These are phyloP conservation scores for Dynastes grantii DNA, from an alignment of 2,888 invertebrate genomes.

Conservation along the genomic window DNA sequence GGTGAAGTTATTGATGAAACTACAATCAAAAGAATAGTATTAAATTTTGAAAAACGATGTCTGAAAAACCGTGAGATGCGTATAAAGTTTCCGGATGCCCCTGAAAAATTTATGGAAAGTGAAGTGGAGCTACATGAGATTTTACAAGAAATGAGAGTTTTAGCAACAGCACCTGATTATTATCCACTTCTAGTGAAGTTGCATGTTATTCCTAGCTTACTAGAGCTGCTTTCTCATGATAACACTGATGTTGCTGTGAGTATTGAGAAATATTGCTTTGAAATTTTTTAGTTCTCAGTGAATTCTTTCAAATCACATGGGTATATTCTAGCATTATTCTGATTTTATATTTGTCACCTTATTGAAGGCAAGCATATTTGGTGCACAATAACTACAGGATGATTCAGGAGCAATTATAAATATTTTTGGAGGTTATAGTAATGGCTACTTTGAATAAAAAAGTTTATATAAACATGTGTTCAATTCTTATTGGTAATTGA, in stretches of 20 bases:
- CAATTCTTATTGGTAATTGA: too few relatives aligned
- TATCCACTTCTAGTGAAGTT: conserved; percentile 93
- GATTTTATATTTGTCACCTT: too few relatives aligned
- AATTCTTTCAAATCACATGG: too few relatives aligned
- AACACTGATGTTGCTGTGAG: conserved; percentile 87
- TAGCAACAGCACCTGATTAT: conserved; percentile 96
- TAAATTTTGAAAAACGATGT: conserved; percentile 95
- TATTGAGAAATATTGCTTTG: conserved; percentile 26
- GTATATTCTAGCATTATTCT: too few relatives aligned
- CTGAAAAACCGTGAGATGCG: conserved; percentile 97
- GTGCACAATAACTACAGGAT: too few relatives aligned
- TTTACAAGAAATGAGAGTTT: conserved; percentile 90
- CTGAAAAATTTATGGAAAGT: conserved; percentile 98
- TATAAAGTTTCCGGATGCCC: conserved; percentile 97
- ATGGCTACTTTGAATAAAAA: too few relatives aligned
- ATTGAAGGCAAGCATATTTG: too few relatives aligned
- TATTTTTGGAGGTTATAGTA: too few relatives aligned
- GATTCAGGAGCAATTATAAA: too few relatives aligned
- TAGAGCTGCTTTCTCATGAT: conserved; percentile 95
- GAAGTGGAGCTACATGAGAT: conserved; percentile 85
- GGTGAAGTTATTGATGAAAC: conserved; percentile 92
- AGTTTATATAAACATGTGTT: too few relatives aligned
- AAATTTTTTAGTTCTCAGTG: background rate
- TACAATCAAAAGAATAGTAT: conserved; percentile 88
- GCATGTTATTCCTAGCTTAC: conserved; percentile 90